Conservation (phyloP, 2,888 invertebrate genomes). For the Cataglyphis albicans region DNA sequence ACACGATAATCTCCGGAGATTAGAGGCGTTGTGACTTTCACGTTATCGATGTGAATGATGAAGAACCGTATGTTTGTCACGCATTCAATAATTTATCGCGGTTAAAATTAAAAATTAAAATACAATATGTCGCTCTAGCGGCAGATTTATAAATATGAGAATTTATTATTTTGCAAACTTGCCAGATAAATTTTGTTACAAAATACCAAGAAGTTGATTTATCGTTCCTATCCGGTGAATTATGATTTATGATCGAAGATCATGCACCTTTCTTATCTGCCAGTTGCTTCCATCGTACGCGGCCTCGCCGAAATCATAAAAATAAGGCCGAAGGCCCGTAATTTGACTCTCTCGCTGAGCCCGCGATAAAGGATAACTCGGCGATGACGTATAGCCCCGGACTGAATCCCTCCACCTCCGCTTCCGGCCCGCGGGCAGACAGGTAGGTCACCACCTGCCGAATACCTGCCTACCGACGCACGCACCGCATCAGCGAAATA, state of each 20-base stretch:
- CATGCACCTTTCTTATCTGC: constrained; percentile 4
- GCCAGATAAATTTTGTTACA: background rate
- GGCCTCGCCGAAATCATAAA: constrained; percentile 21
- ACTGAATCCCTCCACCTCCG: constrained; percentile 72
- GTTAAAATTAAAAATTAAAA: constrained; percentile 8
- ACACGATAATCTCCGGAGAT: constrained; percentile 37
- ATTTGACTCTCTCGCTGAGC: constrained; percentile 55
- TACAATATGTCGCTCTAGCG: background rate
- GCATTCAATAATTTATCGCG: background rate
- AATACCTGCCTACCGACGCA: constrained; percentile 61
- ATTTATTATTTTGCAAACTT: background rate
- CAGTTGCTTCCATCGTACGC: constrained; percentile 1
- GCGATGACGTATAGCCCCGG: constrained; percentile 59
- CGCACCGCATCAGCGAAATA: constrained; percentile 65
- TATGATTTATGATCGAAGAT: constrained; percentile 14
- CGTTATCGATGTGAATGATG: constrained; percentile 26
- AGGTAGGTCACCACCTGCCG: constrained; percentile 74
- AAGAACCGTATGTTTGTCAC: constrained; percentile 6
- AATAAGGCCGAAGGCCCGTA: constrained; percentile 35
- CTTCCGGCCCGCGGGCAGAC: constrained; percentile 73
- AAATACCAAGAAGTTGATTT: background rate
- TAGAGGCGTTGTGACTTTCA: constrained; percentile 22
- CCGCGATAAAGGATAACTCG: constrained; percentile 67
- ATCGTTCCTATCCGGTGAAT: background rate
- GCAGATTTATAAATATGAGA: background rate